phyloP scores from a whole-genome alignment of 2,113 vertebrate species.

The Nothoprocta pentlandii region DNA sequence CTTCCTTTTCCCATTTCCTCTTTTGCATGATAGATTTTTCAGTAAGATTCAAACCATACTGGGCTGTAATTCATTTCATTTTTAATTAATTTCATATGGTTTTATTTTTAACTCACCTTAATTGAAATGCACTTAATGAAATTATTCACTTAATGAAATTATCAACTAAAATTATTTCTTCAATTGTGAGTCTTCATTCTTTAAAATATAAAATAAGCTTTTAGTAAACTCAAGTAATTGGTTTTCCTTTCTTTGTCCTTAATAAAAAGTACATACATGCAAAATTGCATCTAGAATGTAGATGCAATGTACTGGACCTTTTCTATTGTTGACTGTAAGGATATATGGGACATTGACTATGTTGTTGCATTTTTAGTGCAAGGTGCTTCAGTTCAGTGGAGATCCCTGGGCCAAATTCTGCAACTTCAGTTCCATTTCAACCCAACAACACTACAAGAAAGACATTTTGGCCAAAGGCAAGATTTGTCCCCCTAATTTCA shows the following conservation, averaged over 20 bases:
- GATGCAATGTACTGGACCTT: neutral
- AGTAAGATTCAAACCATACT: constrained; percentile 29
- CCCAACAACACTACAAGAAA: neutral
- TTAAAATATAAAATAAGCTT: constrained; percentile 22
- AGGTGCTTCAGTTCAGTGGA: neutral
- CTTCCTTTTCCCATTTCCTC: neutral
- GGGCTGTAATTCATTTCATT: constrained; percentile 44
- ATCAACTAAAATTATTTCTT: constrained; percentile 62
- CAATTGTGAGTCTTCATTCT: constrained; percentile 44
- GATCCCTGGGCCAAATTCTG: neutral
- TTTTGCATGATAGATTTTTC: constrained; percentile 16
- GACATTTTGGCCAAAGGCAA: neutral
- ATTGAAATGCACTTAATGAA: constrained; percentile 41
- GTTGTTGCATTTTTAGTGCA: neutral
- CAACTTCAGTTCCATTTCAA: neutral
- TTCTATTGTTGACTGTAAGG: neutral
- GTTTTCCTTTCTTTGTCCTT: neutral
- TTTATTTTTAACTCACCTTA: constrained; percentile 64
- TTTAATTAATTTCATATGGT: constrained; percentile 50
- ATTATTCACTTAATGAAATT: neutral
- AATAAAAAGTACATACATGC: neutral
- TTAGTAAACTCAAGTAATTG: constrained; percentile 15
- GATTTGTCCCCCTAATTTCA: neutral
- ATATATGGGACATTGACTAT: neutral
- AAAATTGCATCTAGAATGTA: neutral